Base-by-base conservation (phyloP, 2,797 vertebrate genomes). In the Delichon dasypus region DNA sequence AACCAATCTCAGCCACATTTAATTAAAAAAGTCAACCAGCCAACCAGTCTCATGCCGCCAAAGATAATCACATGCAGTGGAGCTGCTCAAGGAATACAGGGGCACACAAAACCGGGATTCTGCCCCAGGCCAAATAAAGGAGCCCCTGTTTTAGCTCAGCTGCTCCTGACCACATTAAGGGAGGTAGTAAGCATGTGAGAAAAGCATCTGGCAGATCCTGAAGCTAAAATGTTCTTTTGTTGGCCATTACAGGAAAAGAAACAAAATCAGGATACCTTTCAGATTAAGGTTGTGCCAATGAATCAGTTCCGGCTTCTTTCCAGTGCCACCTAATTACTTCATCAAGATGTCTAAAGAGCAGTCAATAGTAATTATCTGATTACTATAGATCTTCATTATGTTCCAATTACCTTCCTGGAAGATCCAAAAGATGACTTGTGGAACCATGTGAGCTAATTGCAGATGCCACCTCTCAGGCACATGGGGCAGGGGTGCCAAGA, bases 281-380 rank as follows among this genome's bases (percentile, higher is more conserved):
- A 89, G 95, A 96, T 97, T 97, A 96, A 81, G 89, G 80, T 88
- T 95, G 92, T 95, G 95, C 82, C 97, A 97, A 95, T 97, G 96
- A 98, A 97, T 98, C 97, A 96, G 94, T 96, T 97, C 78, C 92
- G 96, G 93, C 88, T 95, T 96, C 95, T 97, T 98, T 95, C 92
- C 91, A 97, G 94, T 94, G 90, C 36, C 82, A 93, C 91, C 96
- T 97, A 98, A 98, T 97, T 98, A 98, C 95, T 96, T 97, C 55
- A 72, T 97, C 97, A 98, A 98, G 96, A 97, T 48, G 84, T 96
- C 96, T 97, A 97, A 97, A 97, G 95, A 97, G 95, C 92, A 97
- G 96, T 98, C 97, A 4, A 98, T 98, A 97, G 92, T 93, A 97
- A 98, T 98, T 97, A 97, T 97, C 97, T 98, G 97, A 98, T 98